These are phyloP conservation scores for Ancistrus triradiatus DNA, from an alignment of 2,113 vertebrate genomes.

Conservation along the genomic window DNA sequence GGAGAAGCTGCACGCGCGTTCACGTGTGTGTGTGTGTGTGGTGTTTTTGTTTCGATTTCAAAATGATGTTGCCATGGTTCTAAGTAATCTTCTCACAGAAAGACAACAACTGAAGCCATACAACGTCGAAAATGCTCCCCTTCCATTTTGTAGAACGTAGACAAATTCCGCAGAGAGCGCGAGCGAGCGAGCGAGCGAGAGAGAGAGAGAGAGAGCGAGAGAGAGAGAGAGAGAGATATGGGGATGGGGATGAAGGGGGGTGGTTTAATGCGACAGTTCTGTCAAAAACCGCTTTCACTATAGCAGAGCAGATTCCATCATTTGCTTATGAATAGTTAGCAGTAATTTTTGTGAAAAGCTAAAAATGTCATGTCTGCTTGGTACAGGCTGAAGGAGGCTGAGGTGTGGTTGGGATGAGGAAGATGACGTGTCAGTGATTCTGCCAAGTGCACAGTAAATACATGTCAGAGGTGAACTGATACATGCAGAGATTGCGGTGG, in stretches of 20 bases:
- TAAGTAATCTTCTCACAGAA: no score
- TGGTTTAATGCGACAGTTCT: slow-evolving; percentile 38
- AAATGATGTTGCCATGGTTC: no score
- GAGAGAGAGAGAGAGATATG: slow-evolving; percentile 31
- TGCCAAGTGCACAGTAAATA: no score
- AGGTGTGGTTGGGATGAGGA: not conserved
- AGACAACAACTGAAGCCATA: not conserved
- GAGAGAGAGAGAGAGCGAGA: slow-evolving; percentile 42
- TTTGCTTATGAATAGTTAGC: not conserved
- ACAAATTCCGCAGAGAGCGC: slow-evolving; percentile 49
- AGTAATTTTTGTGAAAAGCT: not conserved
- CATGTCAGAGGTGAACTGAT: not conserved
- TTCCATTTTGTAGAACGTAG: not conserved
- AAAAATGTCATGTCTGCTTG: not conserved
- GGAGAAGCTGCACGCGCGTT: no score
- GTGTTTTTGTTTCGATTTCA: no score
- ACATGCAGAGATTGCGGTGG: slow-evolving; percentile 4
- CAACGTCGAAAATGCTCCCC: not conserved
- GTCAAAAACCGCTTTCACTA: slow-evolving; percentile 24
- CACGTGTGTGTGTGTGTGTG: no score
- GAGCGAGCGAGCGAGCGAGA: slow-evolving; percentile 40
- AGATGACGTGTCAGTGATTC: no score
- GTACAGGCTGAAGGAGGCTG: not conserved
- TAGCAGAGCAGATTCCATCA: slow-evolving; percentile 9
- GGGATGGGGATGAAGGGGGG: slow-evolving; percentile 27